phyloP scores from a whole-genome alignment of 2,888 invertebrate species.

The Drosophila pseudotakahashii region DNA sequence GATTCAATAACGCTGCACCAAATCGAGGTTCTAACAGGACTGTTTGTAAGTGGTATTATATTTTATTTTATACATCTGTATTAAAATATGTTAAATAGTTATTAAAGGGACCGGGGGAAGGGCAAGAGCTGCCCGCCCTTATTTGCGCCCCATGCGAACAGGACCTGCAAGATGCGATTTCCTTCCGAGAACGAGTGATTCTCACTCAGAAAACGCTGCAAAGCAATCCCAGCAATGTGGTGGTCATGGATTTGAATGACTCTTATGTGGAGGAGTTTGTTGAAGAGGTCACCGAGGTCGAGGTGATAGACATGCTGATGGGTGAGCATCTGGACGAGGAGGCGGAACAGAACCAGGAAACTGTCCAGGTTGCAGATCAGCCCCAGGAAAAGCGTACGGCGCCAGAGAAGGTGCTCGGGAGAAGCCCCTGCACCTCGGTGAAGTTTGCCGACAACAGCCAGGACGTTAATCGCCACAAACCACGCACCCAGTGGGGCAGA shows the following conservation, averaged over 20 bases:
- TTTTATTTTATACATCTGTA: neutral
- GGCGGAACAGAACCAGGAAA: neutral
- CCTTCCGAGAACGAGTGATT: constrained; percentile 64
- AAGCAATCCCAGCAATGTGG: constrained; percentile 7
- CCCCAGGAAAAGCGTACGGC: neutral
- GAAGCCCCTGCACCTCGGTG: constrained; percentile 28
- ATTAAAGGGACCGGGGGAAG: constrained; percentile 27
- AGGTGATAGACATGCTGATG: constrained; percentile 3
- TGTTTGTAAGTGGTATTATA: constrained; percentile 50
- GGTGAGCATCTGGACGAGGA: neutral
- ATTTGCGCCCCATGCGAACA: constrained; percentile 66
- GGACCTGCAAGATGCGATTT: constrained; percentile 55
- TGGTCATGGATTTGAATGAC: constrained; percentile 48
- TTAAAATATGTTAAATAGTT: constrained; percentile 32
- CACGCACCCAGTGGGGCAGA: constrained; percentile 62
- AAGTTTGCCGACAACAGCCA: constrained; percentile 53
- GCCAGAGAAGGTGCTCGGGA: neutral
- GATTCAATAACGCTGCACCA: constrained; percentile 62
- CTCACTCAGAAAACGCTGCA: constrained; percentile 58
- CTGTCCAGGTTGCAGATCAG: neutral
- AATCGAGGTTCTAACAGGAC: constrained; percentile 64
- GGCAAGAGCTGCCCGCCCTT: constrained; percentile 38
- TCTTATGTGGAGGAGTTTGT: neutral
- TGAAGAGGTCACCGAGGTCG: constrained; percentile 18
- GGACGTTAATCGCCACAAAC: constrained; percentile 28